A percentile compares a stretch with the other conserved stretches of the same genome.
Evolutionary conservation across 2,888 invertebrate genomes (phyloP).

Genomic region (Gastrophysa polygoni): DNA sequence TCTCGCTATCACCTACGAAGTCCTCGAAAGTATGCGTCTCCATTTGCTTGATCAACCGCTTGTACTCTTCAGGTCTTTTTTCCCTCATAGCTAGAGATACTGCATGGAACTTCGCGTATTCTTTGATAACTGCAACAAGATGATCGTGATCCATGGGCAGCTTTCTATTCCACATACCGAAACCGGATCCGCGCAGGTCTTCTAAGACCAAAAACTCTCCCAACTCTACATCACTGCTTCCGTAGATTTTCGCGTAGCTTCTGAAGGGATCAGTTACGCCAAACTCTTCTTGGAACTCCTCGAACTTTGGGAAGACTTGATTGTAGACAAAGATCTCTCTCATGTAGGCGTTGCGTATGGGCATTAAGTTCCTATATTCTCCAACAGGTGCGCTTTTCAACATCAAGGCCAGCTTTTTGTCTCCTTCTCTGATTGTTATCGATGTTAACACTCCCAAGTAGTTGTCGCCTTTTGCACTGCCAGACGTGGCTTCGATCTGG

Average conservation of each 20-base stretch:
- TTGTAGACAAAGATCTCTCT: conserved; percentile 46
- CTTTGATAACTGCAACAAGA: conserved; percentile 41
- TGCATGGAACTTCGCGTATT: conserved; percentile 49
- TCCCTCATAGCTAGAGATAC: conserved; percentile 45
- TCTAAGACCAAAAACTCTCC: conserved; percentile 41
- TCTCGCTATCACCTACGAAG: background rate
- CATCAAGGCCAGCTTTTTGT: conserved; percentile 36
- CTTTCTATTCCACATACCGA: conserved; percentile 41
- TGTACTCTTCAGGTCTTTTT: conserved; percentile 40
- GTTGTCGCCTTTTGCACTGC: conserved; percentile 31
- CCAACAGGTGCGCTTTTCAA: conserved; percentile 44
- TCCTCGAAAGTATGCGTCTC: background rate
- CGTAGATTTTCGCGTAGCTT: conserved; percentile 23
- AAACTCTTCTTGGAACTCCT: conserved; percentile 39
- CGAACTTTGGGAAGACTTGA: conserved; percentile 39
- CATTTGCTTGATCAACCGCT: conserved; percentile 17
- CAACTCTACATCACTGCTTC: conserved; percentile 15
- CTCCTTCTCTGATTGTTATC: conserved; percentile 22
- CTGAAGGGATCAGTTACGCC: conserved; percentile 9
- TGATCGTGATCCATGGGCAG: conserved; percentile 45
- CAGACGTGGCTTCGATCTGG: conserved; percentile 1
- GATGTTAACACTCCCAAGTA: conserved; percentile 37
- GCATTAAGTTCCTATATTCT: conserved; percentile 37
- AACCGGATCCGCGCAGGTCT: conserved; percentile 43
- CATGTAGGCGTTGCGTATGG: conserved; percentile 37